Evolutionary conservation across 2,888 invertebrate species (phyloP).

Genomic region (Lumbricus terrestris): DNA sequence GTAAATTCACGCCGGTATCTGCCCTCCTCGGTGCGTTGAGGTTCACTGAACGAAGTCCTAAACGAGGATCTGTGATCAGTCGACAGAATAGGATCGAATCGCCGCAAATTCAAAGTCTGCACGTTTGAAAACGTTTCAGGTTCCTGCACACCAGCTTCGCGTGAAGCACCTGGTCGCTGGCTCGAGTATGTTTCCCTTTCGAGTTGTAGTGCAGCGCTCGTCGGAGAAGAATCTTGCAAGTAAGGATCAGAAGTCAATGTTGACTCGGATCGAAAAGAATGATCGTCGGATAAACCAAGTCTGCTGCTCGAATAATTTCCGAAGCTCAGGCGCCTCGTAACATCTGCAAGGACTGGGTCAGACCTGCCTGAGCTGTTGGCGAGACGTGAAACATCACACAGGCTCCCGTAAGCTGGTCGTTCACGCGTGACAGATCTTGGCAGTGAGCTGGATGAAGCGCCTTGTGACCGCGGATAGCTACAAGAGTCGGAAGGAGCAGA

Average conservation of each 20-base stretch:
- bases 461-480: not conserved
- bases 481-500: not conserved
- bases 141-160: not conserved
- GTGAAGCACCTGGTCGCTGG: not conserved
- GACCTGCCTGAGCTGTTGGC: not conserved
- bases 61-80: too few relatives aligned
- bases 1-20: slow-evolving; percentile 3
- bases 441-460: not conserved
- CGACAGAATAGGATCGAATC: too few relatives aligned
- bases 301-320: not conserved
- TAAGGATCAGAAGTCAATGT: not conserved
- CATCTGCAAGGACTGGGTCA: not conserved
- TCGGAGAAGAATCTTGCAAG: not conserved
- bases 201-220: not conserved
- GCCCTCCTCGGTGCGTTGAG: not conserved
- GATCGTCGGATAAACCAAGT: not conserved
- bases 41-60: not conserved
- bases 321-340: not conserved
- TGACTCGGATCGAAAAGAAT: slow-evolving; percentile 11
- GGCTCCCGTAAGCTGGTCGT: not conserved
- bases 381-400: not conserved
- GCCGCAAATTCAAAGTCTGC: not conserved
- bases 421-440: not conserved
- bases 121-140: not conserved
- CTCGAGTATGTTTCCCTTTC: not conserved